Evolutionary conservation across 1,140 invertebrate genomes (phyloP), one percentile per base, ranked within the genome.

Genomic region (Trypoxylus dichotomus): DNA sequence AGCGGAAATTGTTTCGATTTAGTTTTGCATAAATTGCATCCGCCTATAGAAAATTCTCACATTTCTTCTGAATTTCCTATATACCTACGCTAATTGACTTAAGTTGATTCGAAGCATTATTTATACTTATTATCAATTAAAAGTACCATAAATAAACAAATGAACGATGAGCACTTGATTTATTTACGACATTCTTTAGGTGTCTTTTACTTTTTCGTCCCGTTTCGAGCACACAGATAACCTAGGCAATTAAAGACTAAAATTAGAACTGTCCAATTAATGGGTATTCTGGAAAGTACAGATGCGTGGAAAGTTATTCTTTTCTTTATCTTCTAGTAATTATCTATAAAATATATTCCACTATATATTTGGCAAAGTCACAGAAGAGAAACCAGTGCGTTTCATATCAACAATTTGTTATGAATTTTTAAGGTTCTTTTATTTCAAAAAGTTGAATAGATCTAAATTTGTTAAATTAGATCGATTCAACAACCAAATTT

Each of bases 1-100:
- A 68, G 24, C 21, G 60, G 60, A 68, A 68, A 68, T 68, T 68
- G 60, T 68, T 68, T 68, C 60, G 60, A 68, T 68, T 68, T 68
- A 68, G 11, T 24, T 68, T 68, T 68, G 27, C 60, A 68, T 29
- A 68, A 68, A 68, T 68, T 68, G 60, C 60, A 68, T 68, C 47
- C 47, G 15, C 19, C 11, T 68, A 68, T 13, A 68, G 60, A 68
- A 68, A 68, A 15, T 68, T 68, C 60, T 68, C 60, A 68, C 60
- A 68, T 25, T 68, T 68, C 27, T 68, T 68, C 13, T 68, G 21
- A 13, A 3, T 25, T 68, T 68, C 27, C 60, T 68, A 54, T 54
- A 54, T 19, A 54, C 60, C 11, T 27, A 68, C 27, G 27, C 60
- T 68, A 68, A 68, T 68, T 29, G 60, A 24, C 60, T 25, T 24